Evolutionary conservation across 2,113 vertebrate genomes (phyloP).

Genomic region (western clawed frog (Xenopus tropicalis)): UCB_Xtro_10.0 CM004444.2:108146001-108146500

Average conservation of each 20-base stretch:
- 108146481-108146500: constrained; percentile 20
- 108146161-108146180: too few relatives aligned
- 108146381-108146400: constrained; percentile 26
- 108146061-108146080: too few relatives aligned
- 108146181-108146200: too few relatives aligned
- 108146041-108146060: too few relatives aligned
- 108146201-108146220: too few relatives aligned
- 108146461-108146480: constrained; percentile 16
- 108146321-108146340: constrained; percentile 40
- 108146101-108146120: too few relatives aligned
- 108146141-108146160: too few relatives aligned
- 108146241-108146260: constrained; percentile 32
- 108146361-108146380: neutral
- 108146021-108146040: too few relatives aligned
- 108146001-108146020: too few relatives aligned
- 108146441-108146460: constrained; percentile 8
- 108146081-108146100: too few relatives aligned
- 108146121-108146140: too few relatives aligned
- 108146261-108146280: constrained; percentile 11
- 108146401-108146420: constrained; percentile 23
- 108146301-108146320: constrained; percentile 24
- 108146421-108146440: constrained; percentile 20
- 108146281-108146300: constrained; percentile 29
- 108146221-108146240: constrained; percentile 22
- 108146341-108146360: constrained; percentile 21